These are phyloP conservation scores for Lagorchestes hirsutus DNA, from an alignment of 2,797 vertebrate genomes.

Conservation along the genomic window DNA sequence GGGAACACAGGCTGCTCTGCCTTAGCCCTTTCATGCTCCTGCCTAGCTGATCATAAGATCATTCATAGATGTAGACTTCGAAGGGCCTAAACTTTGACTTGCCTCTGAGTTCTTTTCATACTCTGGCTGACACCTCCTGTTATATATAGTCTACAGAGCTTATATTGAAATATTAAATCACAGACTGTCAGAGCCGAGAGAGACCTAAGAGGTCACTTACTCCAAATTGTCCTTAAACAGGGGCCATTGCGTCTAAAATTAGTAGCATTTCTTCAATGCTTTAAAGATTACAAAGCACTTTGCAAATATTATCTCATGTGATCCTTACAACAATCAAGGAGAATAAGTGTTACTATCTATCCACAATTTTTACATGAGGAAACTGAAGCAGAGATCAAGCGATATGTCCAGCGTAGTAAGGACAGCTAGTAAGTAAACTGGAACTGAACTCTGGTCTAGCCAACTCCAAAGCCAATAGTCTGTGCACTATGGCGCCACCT, in stretches of 20 bases:
- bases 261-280: neutral
- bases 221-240: neutral
- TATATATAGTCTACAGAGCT: neutral
- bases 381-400: neutral
- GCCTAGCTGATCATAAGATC: neutral
- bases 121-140: neutral
- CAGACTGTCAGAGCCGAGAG: neutral
- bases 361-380: neutral
- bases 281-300: neutral
- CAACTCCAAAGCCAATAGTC: neutral
- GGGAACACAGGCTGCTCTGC: neutral
- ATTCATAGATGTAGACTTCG: neutral
- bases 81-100: constrained; percentile 3
- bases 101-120: neutral
- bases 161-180: neutral
- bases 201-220: neutral
- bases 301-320: neutral
- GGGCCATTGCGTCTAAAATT: neutral
- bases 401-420: neutral
- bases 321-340: neutral
- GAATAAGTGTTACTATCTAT: neutral
- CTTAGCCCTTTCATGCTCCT: neutral
- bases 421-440: neutral
- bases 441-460: neutral
- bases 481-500: neutral